A percentile compares a stretch with the other conserved stretches of the same genome.
These are phyloP conservation scores for Syngnathus typhle DNA, from an alignment of 2,113 vertebrate species.

Conservation along the genomic window DNA sequence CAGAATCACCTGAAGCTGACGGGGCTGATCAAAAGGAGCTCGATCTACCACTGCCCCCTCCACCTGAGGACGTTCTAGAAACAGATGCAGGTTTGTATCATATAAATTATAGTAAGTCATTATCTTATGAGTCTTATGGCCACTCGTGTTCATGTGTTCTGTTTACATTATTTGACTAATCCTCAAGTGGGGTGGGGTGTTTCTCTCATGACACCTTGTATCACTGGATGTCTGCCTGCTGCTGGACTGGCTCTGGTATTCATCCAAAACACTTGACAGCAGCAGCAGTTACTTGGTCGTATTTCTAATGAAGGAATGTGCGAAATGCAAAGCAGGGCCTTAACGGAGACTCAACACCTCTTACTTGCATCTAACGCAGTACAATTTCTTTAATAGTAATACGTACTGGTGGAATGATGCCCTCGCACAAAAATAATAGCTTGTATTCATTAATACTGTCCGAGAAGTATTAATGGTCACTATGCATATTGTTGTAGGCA, in stretches of 20 bases:
- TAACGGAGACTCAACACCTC: not conserved
- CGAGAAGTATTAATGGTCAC: not conserved
- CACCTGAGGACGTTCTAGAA: constrained; percentile 26
- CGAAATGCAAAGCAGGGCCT: not conserved
- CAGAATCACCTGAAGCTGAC: constrained; percentile 14
- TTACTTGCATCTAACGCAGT: not conserved
- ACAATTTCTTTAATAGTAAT: not conserved
- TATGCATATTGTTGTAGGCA: not conserved
- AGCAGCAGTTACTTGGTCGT: constrained; percentile 12
- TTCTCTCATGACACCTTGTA: constrained; percentile 29
- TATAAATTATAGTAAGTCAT: too few relatives aligned
- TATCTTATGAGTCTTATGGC: not conserved
- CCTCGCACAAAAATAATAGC: too few relatives aligned
- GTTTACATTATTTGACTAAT: constrained; percentile 14
- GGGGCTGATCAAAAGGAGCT: constrained; percentile 27
- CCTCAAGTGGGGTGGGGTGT: constrained; percentile 20
- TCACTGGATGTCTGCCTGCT: constrained; percentile 27
- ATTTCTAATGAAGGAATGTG: not conserved
- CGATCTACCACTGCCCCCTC: constrained; percentile 50
- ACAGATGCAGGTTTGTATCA: constrained; percentile 53
- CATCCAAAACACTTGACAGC: constrained; percentile 26
- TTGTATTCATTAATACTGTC: too few relatives aligned
- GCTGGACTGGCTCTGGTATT: constrained; percentile 33
- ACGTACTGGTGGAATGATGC: not conserved
- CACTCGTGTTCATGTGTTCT: constrained; percentile 17